These are phyloP conservation scores for Bombus picipes DNA, from an alignment of 1,140 invertebrate genomes.

Conservation along the genomic window DNA sequence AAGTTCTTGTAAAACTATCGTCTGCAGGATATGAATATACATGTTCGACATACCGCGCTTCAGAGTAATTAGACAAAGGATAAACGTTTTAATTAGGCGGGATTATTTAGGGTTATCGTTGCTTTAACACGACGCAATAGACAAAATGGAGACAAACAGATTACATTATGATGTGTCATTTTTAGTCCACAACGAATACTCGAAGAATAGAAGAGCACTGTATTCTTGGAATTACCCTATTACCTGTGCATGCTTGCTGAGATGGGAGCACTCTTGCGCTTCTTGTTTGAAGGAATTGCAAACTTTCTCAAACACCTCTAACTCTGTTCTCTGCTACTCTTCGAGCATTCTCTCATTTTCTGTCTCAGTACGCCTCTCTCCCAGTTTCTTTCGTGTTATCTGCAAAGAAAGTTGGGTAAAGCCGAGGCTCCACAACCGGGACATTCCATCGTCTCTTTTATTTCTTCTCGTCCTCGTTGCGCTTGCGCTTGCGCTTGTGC, in stretches of 20 bases:
- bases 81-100: not conserved
- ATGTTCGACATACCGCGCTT: too few species aligned
- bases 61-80: not conserved
- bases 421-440: slow-evolving; percentile 26
- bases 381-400: slow-evolving; percentile 7
- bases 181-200: not conserved
- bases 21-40: not conserved
- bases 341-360: slow-evolving; percentile 4
- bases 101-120: not conserved
- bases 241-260: slow-evolving; percentile 7
- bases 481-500: not conserved
- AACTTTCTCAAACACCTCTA: slow-evolving; percentile 35
- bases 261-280: slow-evolving; percentile 1
- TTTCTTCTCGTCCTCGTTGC: slow-evolving; percentile 5
- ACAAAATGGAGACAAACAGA: not conserved
- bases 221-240: slow-evolving; percentile 7
- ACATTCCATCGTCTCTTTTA: slow-evolving; percentile 14
- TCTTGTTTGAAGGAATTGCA: slow-evolving; percentile 34
- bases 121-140: not conserved
- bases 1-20: not conserved
- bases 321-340: not conserved
- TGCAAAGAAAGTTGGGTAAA: slow-evolving; percentile 56
- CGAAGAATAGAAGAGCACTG: not conserved
- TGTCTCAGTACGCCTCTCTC: not conserved
- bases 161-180: not conserved